Conservation (phyloP, 2,888 invertebrate species). For the Podabrus alpinus region DNA sequence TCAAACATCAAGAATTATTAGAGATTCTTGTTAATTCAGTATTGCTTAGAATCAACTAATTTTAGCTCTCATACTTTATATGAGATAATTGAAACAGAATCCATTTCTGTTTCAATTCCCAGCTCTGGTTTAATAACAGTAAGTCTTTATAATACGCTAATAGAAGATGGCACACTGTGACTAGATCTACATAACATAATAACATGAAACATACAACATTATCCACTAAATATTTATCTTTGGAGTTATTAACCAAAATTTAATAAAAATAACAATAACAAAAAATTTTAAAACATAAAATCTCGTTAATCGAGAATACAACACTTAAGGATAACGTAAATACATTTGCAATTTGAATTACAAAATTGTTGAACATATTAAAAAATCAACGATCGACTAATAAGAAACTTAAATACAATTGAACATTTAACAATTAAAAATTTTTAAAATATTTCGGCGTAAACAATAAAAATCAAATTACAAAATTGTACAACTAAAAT, state of each 20-base stretch:
- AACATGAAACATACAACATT: background rate
- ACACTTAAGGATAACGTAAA: background rate
- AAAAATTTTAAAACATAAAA: background rate
- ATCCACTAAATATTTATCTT: background rate
- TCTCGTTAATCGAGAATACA: background rate
- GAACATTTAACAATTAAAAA: background rate
- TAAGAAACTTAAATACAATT: background rate
- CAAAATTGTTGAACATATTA: background rate
- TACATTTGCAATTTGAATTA: background rate
- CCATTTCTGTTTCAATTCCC: background rate
- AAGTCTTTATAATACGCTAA: background rate
- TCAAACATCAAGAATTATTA: background rate
- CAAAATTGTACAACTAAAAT: constrained; percentile 41
- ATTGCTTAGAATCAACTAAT: background rate
- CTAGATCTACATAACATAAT: background rate
- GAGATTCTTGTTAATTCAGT: background rate
- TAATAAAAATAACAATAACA: background rate
- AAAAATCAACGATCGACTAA: background rate
- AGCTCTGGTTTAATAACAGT: background rate
- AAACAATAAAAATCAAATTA: constrained; percentile 32
- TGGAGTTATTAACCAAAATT: background rate
- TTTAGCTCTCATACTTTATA: too few species aligned
- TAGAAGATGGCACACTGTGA: background rate
- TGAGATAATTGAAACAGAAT: too few species aligned
- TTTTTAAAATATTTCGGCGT: background rate